Evolutionary conservation across 2,888 invertebrate species (phyloP), one percentile per base, ranked within the genome.

Genomic region (Ormyrus rosae): DNA sequence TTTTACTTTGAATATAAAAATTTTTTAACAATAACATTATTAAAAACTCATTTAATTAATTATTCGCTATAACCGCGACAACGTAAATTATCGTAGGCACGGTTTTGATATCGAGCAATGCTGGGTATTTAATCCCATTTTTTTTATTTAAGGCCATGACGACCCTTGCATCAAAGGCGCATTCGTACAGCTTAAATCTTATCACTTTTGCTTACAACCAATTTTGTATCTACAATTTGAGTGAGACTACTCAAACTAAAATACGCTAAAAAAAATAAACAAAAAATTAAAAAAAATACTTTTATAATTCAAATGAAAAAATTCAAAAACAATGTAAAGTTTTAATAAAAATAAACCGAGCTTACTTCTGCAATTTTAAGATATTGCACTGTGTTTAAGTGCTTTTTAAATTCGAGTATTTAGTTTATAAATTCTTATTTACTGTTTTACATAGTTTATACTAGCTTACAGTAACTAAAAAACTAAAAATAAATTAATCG

Each of bases 21-120:
- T 60, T 19, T 60, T 50, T 46, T 70, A 78, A 72, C 74, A 71
- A 72, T 81, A 77, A 71, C 67, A 61, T 65, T 10, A 53, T 78
- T 78, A 68, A 75, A 78, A 78, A 75, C 48, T 68, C 55, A 78
- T 53, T 58, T 53, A 61, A 65, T 48, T 70, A 70, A 45, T 34
- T 70, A 63, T n/a, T 69, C 50, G 68, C 50, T 63, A 70, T 46
- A 48, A 64, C 19, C 6, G 50, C 58, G 73, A 19, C n/a, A 1
- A 55, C 8, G 13, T 63, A 75, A 58, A 10, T 9, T 58, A 71
- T 69, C 51, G 64, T 69, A 73, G 63, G 58, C 56, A 53, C 65
- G n/a, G 53, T 69, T 50, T 9, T 48, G 10, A 68, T 61, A 46
- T 9, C 48, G 51, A 74, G 48, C 51, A 64, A 19, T 56, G 13